These are phyloP conservation scores for Hormaphis cornu DNA, from an alignment of 1,140 invertebrate genomes.

Conservation along the genomic window DNA sequence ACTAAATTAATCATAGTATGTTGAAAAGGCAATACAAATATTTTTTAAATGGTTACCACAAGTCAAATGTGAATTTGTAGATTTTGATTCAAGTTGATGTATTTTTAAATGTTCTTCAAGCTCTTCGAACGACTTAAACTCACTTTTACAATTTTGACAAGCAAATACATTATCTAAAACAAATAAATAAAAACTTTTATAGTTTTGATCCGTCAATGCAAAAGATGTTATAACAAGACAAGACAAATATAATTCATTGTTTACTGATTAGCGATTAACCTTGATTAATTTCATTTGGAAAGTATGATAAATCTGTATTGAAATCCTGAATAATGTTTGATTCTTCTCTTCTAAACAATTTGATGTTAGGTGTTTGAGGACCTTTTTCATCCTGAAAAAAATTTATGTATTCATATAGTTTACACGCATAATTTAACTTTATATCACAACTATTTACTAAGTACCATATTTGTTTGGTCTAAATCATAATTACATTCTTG, in stretches of 20 bases:
- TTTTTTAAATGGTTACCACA: conserved; percentile 6
- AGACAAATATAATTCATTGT: too few relatives aligned
- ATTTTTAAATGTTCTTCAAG: conserved; percentile 10
- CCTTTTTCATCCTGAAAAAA: conserved; percentile 20
- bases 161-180: not conserved
- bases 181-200: too few relatives aligned
- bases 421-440: not conserved
- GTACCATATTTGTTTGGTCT: not conserved
- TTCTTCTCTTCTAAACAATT: conserved; percentile 27
- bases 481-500: conserved; percentile 12
- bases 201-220: too few relatives aligned
- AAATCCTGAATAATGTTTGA: not conserved
- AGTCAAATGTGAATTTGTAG: not conserved
- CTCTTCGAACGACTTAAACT: not conserved
- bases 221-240: too few relatives aligned
- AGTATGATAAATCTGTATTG: conserved; percentile 5
- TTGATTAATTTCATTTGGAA: not conserved
- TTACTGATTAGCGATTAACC: too few relatives aligned
- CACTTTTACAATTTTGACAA: not conserved
- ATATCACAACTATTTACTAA: not conserved
- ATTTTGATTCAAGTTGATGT: not conserved
- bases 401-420: not conserved
- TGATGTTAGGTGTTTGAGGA: conserved; percentile 19
- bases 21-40: not conserved
- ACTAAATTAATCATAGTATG: too few relatives aligned